Conservation (phyloP, 2,797 vertebrate genomes). For the Esox masquinongy region DNA sequence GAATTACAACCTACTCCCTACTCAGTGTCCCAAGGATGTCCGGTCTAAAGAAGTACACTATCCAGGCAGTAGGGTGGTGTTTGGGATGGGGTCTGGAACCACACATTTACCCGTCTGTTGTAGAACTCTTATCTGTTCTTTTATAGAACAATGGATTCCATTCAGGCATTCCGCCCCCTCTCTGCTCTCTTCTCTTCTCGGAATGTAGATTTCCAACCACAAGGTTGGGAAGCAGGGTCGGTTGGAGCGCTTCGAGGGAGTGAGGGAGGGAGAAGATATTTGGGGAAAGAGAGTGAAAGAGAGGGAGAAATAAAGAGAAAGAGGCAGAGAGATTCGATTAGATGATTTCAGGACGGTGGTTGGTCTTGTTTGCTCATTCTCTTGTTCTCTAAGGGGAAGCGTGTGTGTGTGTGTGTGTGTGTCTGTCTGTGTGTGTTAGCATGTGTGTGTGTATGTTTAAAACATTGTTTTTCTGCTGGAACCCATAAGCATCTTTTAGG, state of each 20-base stretch:
- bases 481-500: not conserved
- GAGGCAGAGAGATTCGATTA: not conserved
- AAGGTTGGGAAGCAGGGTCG: not conserved
- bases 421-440: too few species aligned
- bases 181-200: conserved; percentile 20
- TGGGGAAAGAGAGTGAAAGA: not conserved
- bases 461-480: not conserved
- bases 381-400: not conserved
- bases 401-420: not conserved
- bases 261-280: not conserved
- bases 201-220: conserved; percentile 46
- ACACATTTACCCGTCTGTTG: not conserved
- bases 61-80: not conserved
- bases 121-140: conserved; percentile 45
- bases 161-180: conserved; percentile 36
- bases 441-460: not conserved
- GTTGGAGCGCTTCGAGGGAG: not conserved
- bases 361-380: not conserved
- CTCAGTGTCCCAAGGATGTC: too few species aligned
- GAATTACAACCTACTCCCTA: not conserved
- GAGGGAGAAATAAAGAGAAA: not conserved
- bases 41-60: not conserved
- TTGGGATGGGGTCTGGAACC: not conserved
- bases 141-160: conserved; percentile 51
- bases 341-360: not conserved